A percentile compares a stretch with the other conserved stretches of the same genome.
Conservation (phyloP, 2,113 vertebrate genomes). For the Nestor notabilis region DNA sequence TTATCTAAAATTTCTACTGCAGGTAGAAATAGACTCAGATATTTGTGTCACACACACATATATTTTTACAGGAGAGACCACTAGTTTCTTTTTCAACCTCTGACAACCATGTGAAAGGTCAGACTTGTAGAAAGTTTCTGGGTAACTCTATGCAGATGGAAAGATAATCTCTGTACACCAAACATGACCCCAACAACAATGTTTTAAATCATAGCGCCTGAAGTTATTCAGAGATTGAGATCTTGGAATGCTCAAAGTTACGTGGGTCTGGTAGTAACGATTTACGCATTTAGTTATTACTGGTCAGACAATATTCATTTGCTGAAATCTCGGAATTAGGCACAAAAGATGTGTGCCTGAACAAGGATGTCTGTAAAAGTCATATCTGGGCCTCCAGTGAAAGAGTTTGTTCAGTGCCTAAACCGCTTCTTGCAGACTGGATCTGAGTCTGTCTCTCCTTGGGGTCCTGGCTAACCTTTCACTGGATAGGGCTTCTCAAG, state of each 20-base stretch:
- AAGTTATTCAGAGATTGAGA: not conserved
- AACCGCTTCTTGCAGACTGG: not conserved
- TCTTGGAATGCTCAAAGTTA: not conserved
- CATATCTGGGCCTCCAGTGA: not conserved
- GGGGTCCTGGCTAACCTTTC: not conserved
- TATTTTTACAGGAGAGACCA: not conserved
- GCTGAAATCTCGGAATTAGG: not conserved
- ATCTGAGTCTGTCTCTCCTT: not conserved
- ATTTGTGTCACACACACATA: not conserved
- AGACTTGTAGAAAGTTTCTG: not conserved
- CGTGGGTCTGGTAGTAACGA: not conserved
- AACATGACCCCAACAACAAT: not conserved
- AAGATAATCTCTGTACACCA: not conserved
- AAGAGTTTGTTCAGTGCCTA: not conserved
- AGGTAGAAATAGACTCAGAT: not conserved
- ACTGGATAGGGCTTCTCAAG: not conserved
- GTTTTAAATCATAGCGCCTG: not conserved
- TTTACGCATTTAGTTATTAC: not conserved
- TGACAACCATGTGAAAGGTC: not conserved
- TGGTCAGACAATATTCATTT: not conserved
- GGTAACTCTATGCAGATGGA: not conserved
- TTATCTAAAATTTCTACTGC: not conserved
- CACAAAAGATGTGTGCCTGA: not conserved
- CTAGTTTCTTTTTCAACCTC: not conserved
- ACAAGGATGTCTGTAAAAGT: not conserved